phyloP scores from a whole-genome alignment of 2,113 vertebrate genomes.

The Chionodraco myersi region DNA sequence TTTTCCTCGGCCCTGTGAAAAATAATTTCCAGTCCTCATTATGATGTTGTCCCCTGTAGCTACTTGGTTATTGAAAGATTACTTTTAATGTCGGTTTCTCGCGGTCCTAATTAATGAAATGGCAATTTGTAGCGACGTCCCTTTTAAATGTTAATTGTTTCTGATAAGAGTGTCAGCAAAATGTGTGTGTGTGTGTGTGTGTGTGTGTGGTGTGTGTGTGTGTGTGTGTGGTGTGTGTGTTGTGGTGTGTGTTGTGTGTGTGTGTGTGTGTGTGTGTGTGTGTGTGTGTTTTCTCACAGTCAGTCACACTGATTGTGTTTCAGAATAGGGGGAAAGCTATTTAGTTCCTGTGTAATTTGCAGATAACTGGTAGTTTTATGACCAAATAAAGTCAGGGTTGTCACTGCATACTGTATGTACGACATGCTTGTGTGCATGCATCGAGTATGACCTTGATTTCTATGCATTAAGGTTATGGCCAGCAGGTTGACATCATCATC shows the following conservation, averaged over 20 bases:
- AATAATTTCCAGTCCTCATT: slow-evolving; percentile 67
- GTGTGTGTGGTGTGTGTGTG: neutral
- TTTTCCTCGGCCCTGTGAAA: slow-evolving; percentile 47
- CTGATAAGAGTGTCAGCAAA: slow-evolving; percentile 65
- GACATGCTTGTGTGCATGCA: neutral
- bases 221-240: neutral
- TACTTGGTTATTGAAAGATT: slow-evolving; percentile 60
- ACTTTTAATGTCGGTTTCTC: slow-evolving; percentile 55
- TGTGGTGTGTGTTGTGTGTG: slow-evolving; percentile 1
- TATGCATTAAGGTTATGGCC: slow-evolving; percentile 52
- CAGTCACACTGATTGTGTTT: slow-evolving; percentile 32
- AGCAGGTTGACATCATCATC: slow-evolving; percentile 48
- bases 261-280: neutral
- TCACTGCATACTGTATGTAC: neutral
- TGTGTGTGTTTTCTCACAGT: neutral
- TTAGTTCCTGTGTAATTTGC: slow-evolving; percentile 20
- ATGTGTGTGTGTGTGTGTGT: neutral
- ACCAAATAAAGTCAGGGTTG: neutral
- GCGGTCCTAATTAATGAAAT: slow-evolving; percentile 64
- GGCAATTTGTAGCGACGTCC: slow-evolving; percentile 47
- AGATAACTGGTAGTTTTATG: slow-evolving; percentile 14
- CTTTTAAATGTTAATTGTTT: slow-evolving; percentile 71
- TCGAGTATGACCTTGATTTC: slow-evolving; percentile 51
- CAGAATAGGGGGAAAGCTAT: neutral
- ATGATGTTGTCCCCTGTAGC: slow-evolving; percentile 62